These are phyloP conservation scores for Paratrypauchen microcephalus DNA, from an alignment of 2,797 vertebrate genomes.

Conservation along the genomic window DNA sequence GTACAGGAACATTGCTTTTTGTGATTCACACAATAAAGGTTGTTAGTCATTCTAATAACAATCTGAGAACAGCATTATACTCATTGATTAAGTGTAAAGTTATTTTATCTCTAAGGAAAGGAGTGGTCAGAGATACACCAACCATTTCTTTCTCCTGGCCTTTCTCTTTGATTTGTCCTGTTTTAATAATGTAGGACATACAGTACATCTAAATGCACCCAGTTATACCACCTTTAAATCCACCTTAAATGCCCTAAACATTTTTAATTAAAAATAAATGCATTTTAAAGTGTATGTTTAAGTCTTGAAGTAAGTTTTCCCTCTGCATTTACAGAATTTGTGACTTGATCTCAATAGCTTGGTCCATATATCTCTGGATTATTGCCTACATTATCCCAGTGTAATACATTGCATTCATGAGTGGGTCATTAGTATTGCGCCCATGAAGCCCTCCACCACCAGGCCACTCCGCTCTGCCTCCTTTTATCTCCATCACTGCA, in stretches of 20 bases:
- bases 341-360: neutral
- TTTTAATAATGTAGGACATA: neutral
- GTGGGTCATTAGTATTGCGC: slow-evolving; percentile 65
- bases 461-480: slow-evolving; percentile 30
- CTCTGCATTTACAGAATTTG: neutral
- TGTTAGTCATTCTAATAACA: neutral
- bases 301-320: neutral
- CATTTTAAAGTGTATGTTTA: neutral
- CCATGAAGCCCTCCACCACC: slow-evolving; percentile 39
- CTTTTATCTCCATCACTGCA: slow-evolving; percentile 37
- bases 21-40: neutral
- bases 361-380: slow-evolving; percentile 52
- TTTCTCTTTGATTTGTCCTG: neutral
- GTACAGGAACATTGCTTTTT: neutral
- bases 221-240: neutral
- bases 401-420: slow-evolving; percentile 58
- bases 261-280: neutral
- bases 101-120: too few relatives aligned
- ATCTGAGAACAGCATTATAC: neutral
- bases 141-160: too few relatives aligned
- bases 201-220: neutral
- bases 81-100: neutral
- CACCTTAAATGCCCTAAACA: neutral
- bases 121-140: neutral
- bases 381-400: slow-evolving; percentile 47